Percentiles rank a stretch among this genome's conserved stretches.
phyloP scores from a whole-genome alignment of 2,113 vertebrate genomes.

The Zeus faber region DNA sequence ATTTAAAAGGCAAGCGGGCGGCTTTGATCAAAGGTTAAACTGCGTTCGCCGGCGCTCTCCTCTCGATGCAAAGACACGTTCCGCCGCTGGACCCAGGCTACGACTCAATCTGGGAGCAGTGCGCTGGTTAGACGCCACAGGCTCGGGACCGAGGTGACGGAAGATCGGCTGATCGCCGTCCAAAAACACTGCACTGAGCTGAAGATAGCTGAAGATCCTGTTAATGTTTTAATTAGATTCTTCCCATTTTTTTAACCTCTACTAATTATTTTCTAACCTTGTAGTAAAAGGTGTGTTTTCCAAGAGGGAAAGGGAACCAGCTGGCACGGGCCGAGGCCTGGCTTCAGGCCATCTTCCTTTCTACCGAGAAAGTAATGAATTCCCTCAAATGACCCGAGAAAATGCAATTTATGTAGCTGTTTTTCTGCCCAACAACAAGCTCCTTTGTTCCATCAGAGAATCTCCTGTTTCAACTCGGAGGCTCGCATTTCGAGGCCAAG shows the following conservation, averaged over 20 bases:
- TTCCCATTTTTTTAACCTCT: constrained; percentile 21
- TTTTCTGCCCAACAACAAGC: constrained; percentile 45
- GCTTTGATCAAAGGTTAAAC: constrained; percentile 72
- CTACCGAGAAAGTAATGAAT: constrained; percentile 61
- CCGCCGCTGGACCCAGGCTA: constrained; percentile 25
- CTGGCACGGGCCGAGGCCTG: constrained; percentile 38
- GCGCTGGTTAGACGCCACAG: no score
- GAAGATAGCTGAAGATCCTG: no score
- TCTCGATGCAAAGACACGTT: constrained; percentile 48
- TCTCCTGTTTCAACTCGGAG: constrained; percentile 13
- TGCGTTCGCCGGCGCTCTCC: constrained; percentile 39
- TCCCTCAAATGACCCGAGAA: constrained; percentile 59
- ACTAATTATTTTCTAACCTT: constrained; percentile 36
- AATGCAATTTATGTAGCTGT: constrained; percentile 58
- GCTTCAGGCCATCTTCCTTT: constrained; percentile 57
- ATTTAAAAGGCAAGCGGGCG: constrained; percentile 58
- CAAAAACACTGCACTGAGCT: no score
- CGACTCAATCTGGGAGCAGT: constrained; percentile 20
- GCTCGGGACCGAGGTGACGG: no score
- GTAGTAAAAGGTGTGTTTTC: constrained; percentile 39
- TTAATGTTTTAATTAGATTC: constrained; percentile 37
- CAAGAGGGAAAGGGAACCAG: constrained; percentile 27
- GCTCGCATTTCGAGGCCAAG: constrained; percentile 12
- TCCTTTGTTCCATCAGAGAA: constrained; percentile 38
- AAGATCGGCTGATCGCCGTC: no score